These are phyloP conservation scores for Protonibea diacanthus DNA, from an alignment of 2,797 vertebrate genomes.

Conservation along the genomic window DNA sequence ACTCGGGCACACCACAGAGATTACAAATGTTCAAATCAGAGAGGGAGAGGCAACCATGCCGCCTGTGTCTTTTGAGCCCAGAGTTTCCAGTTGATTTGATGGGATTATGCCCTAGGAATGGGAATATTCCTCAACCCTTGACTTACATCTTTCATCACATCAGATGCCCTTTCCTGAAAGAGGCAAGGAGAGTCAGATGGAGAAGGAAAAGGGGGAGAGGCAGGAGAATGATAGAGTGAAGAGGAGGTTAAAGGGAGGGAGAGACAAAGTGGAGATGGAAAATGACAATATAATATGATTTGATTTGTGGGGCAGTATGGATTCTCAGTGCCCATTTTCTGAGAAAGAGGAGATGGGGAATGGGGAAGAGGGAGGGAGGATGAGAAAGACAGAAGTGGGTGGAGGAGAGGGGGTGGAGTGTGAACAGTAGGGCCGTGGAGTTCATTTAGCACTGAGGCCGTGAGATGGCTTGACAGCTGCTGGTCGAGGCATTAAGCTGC, in stretches of 20 bases:
- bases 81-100: conserved; percentile 62
- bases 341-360: conserved; percentile 45
- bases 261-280: conserved; percentile 75
- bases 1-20: conserved; percentile 1
- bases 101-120: conserved; percentile 63
- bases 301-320: conserved; percentile 77
- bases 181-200: conserved; percentile 20
- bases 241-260: conserved; percentile 52
- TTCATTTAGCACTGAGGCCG: conserved; percentile 74
- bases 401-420: conserved; percentile 62
- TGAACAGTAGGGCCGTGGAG: conserved; percentile 61
- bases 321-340: conserved; percentile 71
- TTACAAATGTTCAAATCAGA: conserved; percentile 42
- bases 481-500: conserved; percentile 69
- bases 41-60: conserved; percentile 17
- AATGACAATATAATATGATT: conserved; percentile 83
- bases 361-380: conserved; percentile 5
- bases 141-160: conserved; percentile 63
- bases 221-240: conserved; percentile 55
- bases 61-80: conserved; percentile 47
- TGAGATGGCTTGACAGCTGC: conserved; percentile 72
- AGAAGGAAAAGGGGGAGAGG: conserved; percentile 25
- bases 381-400: conserved; percentile 52
- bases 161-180: conserved; percentile 51
- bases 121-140: conserved; percentile 34